phyloP scores from a whole-genome alignment of 2,888 invertebrate species.

The Archips xylosteana region DNA sequence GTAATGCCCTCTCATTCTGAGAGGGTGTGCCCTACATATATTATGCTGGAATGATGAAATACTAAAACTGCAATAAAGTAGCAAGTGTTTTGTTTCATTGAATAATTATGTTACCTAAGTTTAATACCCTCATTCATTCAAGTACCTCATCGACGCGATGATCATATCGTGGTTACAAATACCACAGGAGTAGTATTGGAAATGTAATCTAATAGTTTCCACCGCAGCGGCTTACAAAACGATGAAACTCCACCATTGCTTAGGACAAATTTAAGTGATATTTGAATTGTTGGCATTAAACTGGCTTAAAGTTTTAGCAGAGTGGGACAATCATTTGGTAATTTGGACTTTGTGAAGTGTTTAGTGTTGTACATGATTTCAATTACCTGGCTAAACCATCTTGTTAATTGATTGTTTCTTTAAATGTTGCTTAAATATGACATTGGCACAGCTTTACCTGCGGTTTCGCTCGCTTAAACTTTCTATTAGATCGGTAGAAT shows the following conservation, averaged over 20 bases:
- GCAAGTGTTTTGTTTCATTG: background rate
- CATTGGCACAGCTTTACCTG: no score
- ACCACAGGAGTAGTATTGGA: background rate
- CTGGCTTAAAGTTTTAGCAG: constrained; percentile 9
- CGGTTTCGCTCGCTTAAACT: no score
- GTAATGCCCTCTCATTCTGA: no score
- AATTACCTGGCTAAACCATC: no score
- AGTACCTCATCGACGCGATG: background rate
- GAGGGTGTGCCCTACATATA: no score
- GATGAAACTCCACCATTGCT: constrained; percentile 8
- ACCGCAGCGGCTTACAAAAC: constrained; percentile 23
- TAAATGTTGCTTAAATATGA: background rate
- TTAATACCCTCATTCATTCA: background rate
- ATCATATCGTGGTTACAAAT: background rate
- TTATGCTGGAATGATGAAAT: background rate
- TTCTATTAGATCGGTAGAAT: no score
- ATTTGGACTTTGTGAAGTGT: constrained; percentile 10
- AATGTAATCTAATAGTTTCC: constrained; percentile 5
- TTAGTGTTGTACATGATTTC: no score
- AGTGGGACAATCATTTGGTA: constrained; percentile 10
- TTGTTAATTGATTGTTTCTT: background rate
- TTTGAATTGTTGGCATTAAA: constrained; percentile 13
- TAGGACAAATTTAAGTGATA: constrained; percentile 4
- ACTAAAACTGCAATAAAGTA: background rate
- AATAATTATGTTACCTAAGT: background rate